phyloP scores from a whole-genome alignment of 2,888 invertebrate species.

The Leuctra nigra region DNA sequence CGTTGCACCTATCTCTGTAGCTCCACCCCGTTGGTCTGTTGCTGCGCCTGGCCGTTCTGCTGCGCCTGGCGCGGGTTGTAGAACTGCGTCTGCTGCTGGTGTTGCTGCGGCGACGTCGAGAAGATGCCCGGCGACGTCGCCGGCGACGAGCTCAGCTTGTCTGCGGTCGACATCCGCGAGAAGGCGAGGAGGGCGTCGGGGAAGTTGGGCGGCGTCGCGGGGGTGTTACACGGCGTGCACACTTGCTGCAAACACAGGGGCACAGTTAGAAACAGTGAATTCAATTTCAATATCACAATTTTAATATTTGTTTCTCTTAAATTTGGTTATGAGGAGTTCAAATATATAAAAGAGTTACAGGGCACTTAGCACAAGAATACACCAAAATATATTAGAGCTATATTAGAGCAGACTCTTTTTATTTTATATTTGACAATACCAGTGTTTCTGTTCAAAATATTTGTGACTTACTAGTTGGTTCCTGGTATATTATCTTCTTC shows the following conservation, averaged over 20 bases:
- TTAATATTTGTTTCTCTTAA: too few relatives aligned
- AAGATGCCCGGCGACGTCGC: constrained; percentile 36
- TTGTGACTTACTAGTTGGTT: too few relatives aligned
- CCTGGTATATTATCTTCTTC: too few relatives aligned
- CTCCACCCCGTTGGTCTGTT: constrained; percentile 23
- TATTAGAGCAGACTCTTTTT: too few relatives aligned
- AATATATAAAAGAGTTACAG: too few relatives aligned
- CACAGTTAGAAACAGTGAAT: neutral
- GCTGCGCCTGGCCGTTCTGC: constrained; percentile 4
- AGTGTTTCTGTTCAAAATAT: too few relatives aligned
- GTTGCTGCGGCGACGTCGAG: constrained; percentile 37
- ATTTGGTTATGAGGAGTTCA: too few relatives aligned
- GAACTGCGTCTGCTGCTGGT: constrained; percentile 28
- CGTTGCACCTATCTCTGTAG: constrained; percentile 28
- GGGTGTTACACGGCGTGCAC: constrained; percentile 90
- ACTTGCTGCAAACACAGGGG: constrained; percentile 46
- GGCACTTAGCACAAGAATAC: too few relatives aligned
- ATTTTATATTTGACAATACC: too few relatives aligned
- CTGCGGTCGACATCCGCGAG: constrained; percentile 73
- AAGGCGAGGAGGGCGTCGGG: constrained; percentile 85
- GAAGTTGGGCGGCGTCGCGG: constrained; percentile 91
- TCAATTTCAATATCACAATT: too few relatives aligned
- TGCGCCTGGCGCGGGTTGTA: constrained; percentile 8
- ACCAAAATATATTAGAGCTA: too few relatives aligned
- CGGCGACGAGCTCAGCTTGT: constrained; percentile 34